Conservation (phyloP, 2,797 vertebrate genomes). For the Chlorospingus semifuscus region DNA sequence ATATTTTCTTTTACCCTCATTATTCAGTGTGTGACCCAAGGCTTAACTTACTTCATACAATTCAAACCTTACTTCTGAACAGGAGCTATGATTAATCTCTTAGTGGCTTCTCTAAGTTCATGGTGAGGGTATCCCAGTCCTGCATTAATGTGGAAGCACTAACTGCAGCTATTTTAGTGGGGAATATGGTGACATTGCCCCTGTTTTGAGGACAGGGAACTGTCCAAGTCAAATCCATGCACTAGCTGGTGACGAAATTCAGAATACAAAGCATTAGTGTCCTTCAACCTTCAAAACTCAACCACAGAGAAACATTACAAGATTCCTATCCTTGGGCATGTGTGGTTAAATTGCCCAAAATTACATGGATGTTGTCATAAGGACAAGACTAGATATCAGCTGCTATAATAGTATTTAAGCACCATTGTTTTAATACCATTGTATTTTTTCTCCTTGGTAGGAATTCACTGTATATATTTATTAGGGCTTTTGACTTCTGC, state of each 20-base stretch:
- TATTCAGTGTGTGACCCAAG: not conserved
- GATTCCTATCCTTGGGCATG: not conserved
- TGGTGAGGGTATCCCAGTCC: not conserved
- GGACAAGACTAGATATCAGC: not conserved
- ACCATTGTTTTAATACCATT: not conserved
- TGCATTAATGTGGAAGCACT: not conserved
- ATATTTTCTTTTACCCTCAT: conserved; percentile 30
- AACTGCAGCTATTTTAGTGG: not conserved
- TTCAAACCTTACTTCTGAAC: not conserved
- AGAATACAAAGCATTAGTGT: not conserved
- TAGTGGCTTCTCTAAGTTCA: not conserved
- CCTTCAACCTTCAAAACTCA: not conserved
- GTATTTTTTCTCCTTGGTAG: not conserved
- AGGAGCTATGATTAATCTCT: not conserved
- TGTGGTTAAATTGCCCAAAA: not conserved
- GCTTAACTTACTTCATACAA: not conserved
- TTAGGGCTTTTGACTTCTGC: not conserved
- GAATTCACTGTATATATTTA: not conserved
- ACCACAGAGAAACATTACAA: accelerated
- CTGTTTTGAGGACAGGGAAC: not conserved
- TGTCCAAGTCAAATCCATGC: not conserved
- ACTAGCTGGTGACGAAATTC: not conserved
- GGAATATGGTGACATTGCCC: not conserved
- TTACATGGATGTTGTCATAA: not conserved
- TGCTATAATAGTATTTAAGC: not conserved